Evolutionary conservation across 2,797 vertebrate genomes (phyloP), one percentile per base, ranked within the genome.

Genomic region (Sebastes glaucus): DNA sequence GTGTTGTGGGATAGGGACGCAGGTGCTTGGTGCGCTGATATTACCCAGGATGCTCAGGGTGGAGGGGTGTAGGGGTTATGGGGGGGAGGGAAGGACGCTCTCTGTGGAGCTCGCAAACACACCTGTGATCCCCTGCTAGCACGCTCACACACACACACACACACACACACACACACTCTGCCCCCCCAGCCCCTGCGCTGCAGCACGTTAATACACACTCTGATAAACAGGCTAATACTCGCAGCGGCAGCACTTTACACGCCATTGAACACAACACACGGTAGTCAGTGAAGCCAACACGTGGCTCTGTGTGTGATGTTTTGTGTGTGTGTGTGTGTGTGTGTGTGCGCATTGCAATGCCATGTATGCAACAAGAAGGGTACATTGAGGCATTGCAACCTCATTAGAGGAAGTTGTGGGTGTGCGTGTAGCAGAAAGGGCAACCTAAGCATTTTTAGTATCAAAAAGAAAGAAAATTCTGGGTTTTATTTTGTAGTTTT

Each of bases 171-270:
- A 52, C 20, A n/a, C 49, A n/a, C 49, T 18, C 38, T 2, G 27
- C 23, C 2, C 4, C 52, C 23, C 66, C 60, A 35, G 65, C 80
- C 42, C 59, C 67, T 28, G 62, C 59, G 23, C 78, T 89, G 79
- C 72, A 74, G 75, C 86, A 69, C 68, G 78, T 91, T 90, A 90
- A 94, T 92, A 89, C 87, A 94, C 93, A 94, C 93, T 91, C 89
- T 93, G 91, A 93, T 92, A 90, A 93, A 93, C 93, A 93, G 73
- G 86, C 92, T 93, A 91, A 94, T 93, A 93, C 80, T 87, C 81
- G 65, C 87, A 83, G 82, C 61, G 28, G 77, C 82, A 84, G 78
- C 88, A 77, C 77, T 92, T 93, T 75, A 89, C 89, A 91, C 89
- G 35, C 72, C 88, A 77, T 35, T 89, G 90, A 88, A 82, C 81